Base-by-base conservation (phyloP, 1,140 invertebrate species). In the Tetragonula clypearis region DNA sequence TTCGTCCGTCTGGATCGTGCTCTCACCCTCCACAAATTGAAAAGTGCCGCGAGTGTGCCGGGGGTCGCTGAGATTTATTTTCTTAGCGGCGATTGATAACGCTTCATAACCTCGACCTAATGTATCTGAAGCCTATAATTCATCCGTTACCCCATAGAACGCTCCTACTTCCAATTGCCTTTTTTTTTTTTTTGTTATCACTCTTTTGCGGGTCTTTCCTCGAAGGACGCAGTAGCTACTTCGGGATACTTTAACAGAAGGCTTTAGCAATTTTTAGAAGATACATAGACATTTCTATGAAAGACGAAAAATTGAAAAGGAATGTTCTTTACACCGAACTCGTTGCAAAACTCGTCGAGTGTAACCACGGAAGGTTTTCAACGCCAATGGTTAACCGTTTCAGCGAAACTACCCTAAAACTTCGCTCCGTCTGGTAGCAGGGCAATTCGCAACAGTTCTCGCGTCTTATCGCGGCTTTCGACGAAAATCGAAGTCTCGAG, bases 1-100 rank as follows among this genome's bases (percentile, higher is more conserved):
- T 14, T 12, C 17, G 21, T 30, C 30, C 73, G 35, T 21, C 60
- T 65, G 55, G 62, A 76, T 35, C 49, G 75, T 14, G 15, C 41
- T 9, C 21, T 35, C 77, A 78, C 85, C 86, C 79, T 78, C 56
- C 30, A 30, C 79, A 66, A 55, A 15, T 30, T 72, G 88, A 79
- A 90, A 79, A 82, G 78, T 74, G 69, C 60, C 55, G 56, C 75
- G 11, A 41, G 62, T n/a, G 26, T 15, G n/a, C 6, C 6, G n/a
- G 55, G 78, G 74, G 74, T 62, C 30, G 75, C 53, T 6, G 79
- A 66, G 88, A 90, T 90, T 89, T 90, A 89, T 90, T 87, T 89
- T 87, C 85, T 76, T 71, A 77, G 74, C 60, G 60, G 78, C 85
- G 71, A 89, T 90, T 84, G 88, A 89, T 90, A 86, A 89, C 76